Conservation (phyloP, 1,140 invertebrate species). For the Drosophila varians region DNA sequence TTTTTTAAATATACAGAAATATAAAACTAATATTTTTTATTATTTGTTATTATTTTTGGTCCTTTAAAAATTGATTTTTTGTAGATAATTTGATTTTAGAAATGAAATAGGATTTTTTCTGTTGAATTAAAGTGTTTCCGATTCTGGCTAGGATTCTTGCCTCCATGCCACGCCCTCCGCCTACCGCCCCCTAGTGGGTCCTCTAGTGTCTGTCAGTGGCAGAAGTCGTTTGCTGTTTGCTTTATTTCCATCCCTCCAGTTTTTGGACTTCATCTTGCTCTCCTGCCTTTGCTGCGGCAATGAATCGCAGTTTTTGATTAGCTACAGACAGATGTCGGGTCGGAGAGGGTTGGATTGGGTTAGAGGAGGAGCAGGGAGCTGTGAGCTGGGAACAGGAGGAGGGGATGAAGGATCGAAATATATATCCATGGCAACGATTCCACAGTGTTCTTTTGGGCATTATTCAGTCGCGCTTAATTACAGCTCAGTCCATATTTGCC, state of each 20-base stretch:
- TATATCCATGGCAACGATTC: conserved; percentile 51
- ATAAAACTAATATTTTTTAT: too few species aligned
- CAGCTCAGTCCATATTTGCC: conserved; percentile 32
- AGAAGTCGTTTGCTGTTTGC: conserved; percentile 55
- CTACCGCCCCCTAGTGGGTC: conserved; percentile 22
- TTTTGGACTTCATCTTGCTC: background rate
- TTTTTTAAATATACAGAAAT: too few species aligned
- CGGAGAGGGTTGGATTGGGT: background rate
- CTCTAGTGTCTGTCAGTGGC: conserved; percentile 42
- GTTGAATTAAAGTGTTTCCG: background rate
- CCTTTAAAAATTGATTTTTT: too few species aligned
- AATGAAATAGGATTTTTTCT: too few species aligned
- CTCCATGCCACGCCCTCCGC: conserved; percentile 40
- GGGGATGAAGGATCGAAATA: conserved; percentile 5
- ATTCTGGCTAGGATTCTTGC: background rate
- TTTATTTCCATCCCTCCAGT: conserved; percentile 26
- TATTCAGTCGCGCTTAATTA: conserved; percentile 67
- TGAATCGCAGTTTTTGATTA: conserved; percentile 80
- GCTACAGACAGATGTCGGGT: conserved; percentile 43
- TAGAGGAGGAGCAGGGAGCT: too few species aligned
- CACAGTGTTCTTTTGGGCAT: conserved; percentile 25
- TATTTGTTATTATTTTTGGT: too few species aligned
- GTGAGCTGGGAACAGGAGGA: too few species aligned
- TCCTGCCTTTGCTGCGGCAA: conserved; percentile 38
- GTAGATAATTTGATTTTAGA: too few species aligned